These are phyloP conservation scores for Andrena dorsata DNA, from an alignment of 2,888 invertebrate genomes.

Conservation along the genomic window DNA sequence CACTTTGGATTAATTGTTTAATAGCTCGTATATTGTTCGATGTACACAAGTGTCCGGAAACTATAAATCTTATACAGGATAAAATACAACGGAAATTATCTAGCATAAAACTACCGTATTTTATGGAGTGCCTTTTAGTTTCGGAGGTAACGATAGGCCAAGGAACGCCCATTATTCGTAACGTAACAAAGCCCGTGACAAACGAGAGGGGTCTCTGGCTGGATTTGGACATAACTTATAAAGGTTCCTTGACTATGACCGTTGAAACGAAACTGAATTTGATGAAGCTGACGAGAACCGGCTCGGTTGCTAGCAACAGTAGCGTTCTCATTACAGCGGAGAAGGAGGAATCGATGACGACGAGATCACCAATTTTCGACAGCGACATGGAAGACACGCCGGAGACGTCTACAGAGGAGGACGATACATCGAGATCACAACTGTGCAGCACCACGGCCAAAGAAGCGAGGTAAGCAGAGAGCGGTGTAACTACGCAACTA, in stretches of 20 bases:
- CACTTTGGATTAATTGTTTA: conserved; percentile 92
- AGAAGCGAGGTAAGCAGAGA: conserved; percentile 66
- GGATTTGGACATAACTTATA: conserved; percentile 93
- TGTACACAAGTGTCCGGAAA: conserved; percentile 90
- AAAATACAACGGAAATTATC: conserved; percentile 94
- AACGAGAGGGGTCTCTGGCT: conserved; percentile 96
- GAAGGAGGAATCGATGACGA: conserved; percentile 71
- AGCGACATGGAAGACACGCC: conserved; percentile 93
- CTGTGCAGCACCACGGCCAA: conserved; percentile 58
- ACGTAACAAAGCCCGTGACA: conserved; percentile 88
- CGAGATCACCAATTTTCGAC: conserved; percentile 88
- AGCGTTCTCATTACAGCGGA: conserved; percentile 58
- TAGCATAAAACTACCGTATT: conserved; percentile 94
- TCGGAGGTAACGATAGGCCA: conserved; percentile 91
- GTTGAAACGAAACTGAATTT: conserved; percentile 95
- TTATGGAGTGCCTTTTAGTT: conserved; percentile 93
- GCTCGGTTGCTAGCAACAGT: conserved; percentile 71
- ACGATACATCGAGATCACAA: conserved; percentile 83
- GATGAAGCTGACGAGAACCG: conserved; percentile 87
- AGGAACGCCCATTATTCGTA: conserved; percentile 89
- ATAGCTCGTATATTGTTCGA: conserved; percentile 93
- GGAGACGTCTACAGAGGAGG: conserved; percentile 92
- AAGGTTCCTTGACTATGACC: conserved; percentile 92
- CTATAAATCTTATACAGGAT: conserved; percentile 90
- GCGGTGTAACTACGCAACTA: too few relatives aligned